Percentiles rank a stretch among this genome's conserved stretches.
Evolutionary conservation across 53 echinoderm and acorn worm species (phyloP).

Genomic region (Holothuria leucospilota): DNA sequence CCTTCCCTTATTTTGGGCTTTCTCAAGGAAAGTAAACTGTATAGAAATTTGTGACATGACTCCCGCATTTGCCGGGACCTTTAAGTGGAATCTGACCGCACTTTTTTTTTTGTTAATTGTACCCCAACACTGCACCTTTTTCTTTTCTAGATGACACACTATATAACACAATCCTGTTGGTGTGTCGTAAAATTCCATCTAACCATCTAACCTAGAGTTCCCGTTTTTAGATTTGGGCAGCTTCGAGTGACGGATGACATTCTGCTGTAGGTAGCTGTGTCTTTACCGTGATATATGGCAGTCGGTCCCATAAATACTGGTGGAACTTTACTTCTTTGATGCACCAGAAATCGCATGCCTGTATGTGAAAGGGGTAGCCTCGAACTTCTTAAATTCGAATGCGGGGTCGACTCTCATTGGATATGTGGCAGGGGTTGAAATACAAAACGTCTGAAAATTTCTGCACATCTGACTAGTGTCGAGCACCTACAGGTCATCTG

Average conservation of each 20-base stretch:
- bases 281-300: neutral
- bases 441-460: neutral
- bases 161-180: too few relatives aligned
- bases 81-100: too few relatives aligned
- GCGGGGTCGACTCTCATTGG: slow-evolving; percentile 53
- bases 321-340: too few relatives aligned
- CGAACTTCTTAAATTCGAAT: slow-evolving; percentile 39
- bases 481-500: neutral
- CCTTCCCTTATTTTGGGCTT: too few relatives aligned
- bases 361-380: slow-evolving; percentile 54
- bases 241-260: neutral
- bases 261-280: neutral
- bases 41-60: too few relatives aligned
- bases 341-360: slow-evolving; percentile 1
- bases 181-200: too few relatives aligned
- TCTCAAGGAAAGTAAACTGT: too few relatives aligned
- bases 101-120: too few relatives aligned
- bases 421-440: neutral
- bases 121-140: too few relatives aligned
- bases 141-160: too few relatives aligned
- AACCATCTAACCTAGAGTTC: neutral
- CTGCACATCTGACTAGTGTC: neutral
- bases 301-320: neutral
- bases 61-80: too few relatives aligned
- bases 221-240: neutral